A percentile compares a stretch with the other conserved stretches of the same genome.
These are phyloP conservation scores for Vidua chalybeata DNA, from an alignment of 2,113 vertebrate species.

Conservation along the genomic window DNA sequence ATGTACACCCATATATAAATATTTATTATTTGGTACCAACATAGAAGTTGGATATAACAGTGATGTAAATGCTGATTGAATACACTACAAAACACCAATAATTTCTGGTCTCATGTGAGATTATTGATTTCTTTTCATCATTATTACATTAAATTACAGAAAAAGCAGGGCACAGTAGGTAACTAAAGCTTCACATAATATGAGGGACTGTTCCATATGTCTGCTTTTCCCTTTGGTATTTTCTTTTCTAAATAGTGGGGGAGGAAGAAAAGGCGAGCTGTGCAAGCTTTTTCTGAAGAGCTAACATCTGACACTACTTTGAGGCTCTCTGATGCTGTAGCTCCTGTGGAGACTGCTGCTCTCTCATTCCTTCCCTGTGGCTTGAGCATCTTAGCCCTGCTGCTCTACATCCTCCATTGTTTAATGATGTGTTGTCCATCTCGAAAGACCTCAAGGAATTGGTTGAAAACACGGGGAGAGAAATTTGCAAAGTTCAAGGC, in stretches of 20 bases:
- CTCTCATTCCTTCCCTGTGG: neutral
- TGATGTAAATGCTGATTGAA: neutral
- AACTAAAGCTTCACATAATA: neutral
- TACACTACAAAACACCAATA: neutral
- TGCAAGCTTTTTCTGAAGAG: neutral
- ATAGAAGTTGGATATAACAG: neutral
- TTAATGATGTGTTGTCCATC: neutral
- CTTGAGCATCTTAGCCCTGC: neutral
- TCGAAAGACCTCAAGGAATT: neutral
- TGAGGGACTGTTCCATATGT: neutral
- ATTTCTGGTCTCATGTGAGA: neutral
- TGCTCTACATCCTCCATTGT: neutral
- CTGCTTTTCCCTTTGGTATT: neutral
- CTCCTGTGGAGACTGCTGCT: neutral
- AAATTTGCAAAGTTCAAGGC: neutral
- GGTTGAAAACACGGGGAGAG: rapidly evolving
- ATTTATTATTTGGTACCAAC: neutral
- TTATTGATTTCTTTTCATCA: neutral
- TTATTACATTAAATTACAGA: neutral
- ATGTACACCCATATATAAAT: neutral
- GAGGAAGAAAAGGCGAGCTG: neutral
- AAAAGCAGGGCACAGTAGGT: neutral
- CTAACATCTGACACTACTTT: neutral
- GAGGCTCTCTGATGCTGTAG: neutral
- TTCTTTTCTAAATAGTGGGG: neutral